These are phyloP conservation scores for Zapus hudsonius DNA, from an alignment of 2,113 vertebrate genomes.

Conservation along the genomic window DNA sequence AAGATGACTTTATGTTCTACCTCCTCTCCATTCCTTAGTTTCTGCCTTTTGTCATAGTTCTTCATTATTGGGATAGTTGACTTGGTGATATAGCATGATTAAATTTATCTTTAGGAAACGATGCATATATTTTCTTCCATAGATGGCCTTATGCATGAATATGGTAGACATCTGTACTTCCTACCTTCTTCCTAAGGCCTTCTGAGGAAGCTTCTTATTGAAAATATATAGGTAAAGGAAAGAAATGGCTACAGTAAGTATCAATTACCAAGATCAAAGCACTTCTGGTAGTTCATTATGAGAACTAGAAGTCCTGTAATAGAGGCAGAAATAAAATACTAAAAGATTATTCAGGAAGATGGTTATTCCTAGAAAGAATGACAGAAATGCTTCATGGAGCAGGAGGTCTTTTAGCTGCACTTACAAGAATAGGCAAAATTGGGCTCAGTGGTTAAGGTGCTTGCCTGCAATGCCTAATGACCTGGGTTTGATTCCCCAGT, in stretches of 20 bases:
- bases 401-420: background rate
- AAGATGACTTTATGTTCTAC: background rate
- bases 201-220: background rate
- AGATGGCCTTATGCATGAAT: background rate
- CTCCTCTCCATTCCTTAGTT: background rate
- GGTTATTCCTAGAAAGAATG: background rate
- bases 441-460: too few species aligned
- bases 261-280: background rate
- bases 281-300: background rate
- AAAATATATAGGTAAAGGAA: background rate
- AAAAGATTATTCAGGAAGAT: background rate
- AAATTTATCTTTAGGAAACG: background rate
- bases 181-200: background rate
- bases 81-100: background rate
- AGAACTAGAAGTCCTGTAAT: background rate
- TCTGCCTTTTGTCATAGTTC: background rate
- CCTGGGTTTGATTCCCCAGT: too few species aligned
- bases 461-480: too few species aligned
- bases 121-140: rapidly evolving
- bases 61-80: background rate
- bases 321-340: background rate
- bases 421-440: background rate
- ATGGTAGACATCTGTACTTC: background rate
- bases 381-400: background rate
- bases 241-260: background rate